Percentiles rank a stretch among this genome's conserved stretches.
Evolutionary conservation across 2,888 invertebrate species (phyloP).

Genomic region (Exocentrus adspersus): DNA sequence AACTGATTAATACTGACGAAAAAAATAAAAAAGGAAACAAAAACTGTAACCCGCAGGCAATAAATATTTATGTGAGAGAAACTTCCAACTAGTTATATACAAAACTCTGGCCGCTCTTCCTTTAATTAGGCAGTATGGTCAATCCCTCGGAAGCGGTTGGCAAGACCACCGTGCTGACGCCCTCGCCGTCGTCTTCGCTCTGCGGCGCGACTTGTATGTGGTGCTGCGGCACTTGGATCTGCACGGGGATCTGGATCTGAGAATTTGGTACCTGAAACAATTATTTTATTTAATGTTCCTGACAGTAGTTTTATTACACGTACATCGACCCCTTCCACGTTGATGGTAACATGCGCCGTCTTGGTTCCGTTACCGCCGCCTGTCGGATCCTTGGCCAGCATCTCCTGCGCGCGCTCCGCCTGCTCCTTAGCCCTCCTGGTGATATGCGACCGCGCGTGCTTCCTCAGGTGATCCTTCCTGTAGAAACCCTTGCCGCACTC

Average conservation of each 20-base stretch:
- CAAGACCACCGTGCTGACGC: conserved; percentile 65
- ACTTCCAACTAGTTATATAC: conserved; percentile 18
- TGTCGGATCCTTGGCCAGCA: conserved; percentile 44
- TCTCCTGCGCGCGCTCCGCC: conserved; percentile 60
- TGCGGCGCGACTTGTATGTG: conserved; percentile 58
- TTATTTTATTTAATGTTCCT: too few species aligned
- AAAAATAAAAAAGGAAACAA: too few species aligned
- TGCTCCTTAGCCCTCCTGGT: conserved; percentile 80
- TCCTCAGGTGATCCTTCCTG: conserved; percentile 82
- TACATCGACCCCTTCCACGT: conserved; percentile 52
- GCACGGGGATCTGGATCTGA: conserved; percentile 71
- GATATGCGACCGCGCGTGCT: conserved; percentile 81
- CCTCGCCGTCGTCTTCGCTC: conserved; percentile 56
- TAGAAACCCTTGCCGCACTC: conserved; percentile 84
- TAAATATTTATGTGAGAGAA: conserved; percentile 19
- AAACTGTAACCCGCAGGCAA: conserved; percentile 7
- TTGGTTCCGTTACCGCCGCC: conserved; percentile 48
- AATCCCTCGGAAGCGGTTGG: conserved; percentile 60
- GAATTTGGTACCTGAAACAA: conserved; percentile 70
- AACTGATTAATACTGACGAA: too few species aligned
- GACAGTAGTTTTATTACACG: neutral
- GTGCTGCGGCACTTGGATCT: conserved; percentile 73
- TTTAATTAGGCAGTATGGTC: conserved; percentile 39
- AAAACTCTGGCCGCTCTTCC: neutral
- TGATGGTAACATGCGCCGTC: conserved; percentile 60